These are phyloP conservation scores for Lottia scabra DNA, from an alignment of 2,888 invertebrate genomes.

Conservation along the genomic window DNA sequence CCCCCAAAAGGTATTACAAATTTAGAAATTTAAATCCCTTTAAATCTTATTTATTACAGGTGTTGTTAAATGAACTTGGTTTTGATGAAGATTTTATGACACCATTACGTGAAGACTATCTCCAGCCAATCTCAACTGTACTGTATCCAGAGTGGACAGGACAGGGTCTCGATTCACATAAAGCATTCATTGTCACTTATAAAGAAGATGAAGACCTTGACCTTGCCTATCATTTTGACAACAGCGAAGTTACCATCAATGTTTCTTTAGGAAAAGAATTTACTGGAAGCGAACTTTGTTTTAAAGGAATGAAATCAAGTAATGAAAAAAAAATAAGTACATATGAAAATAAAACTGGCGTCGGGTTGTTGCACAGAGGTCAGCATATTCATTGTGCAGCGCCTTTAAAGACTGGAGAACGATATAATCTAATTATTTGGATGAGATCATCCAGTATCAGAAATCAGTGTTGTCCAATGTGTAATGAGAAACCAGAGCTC, in stretches of 20 bases:
- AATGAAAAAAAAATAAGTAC: not conserved
- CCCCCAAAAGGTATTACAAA: constrained; percentile 69
- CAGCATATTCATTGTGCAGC: constrained; percentile 69
- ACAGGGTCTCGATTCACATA: constrained; percentile 68
- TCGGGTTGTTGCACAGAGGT: constrained; percentile 69
- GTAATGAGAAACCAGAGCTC: constrained; percentile 62
- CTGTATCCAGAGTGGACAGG: constrained; percentile 68
- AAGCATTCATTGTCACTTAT: constrained; percentile 70
- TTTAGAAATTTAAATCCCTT: constrained; percentile 71
- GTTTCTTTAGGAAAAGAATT: constrained; percentile 67
- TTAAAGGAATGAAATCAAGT: constrained; percentile 64
- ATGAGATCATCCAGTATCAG: constrained; percentile 69
- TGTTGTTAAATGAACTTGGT: constrained; percentile 69
- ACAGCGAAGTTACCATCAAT: constrained; percentile 70
- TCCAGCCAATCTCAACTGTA: constrained; percentile 59
- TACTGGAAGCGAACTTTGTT: constrained; percentile 67
- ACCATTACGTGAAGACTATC: constrained; percentile 63
- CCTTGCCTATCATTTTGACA: constrained; percentile 70
- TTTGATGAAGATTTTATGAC: constrained; percentile 65
- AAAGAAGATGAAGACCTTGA: constrained; percentile 64
- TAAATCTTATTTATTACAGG: constrained; percentile 47
- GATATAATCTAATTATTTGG: constrained; percentile 70
- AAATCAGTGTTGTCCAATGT: constrained; percentile 70
- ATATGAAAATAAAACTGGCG: constrained; percentile 50
- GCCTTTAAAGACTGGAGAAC: constrained; percentile 64